Base-by-base conservation (phyloP, 1,140 invertebrate genomes). In the Drosophila trapezifrons region DNA sequence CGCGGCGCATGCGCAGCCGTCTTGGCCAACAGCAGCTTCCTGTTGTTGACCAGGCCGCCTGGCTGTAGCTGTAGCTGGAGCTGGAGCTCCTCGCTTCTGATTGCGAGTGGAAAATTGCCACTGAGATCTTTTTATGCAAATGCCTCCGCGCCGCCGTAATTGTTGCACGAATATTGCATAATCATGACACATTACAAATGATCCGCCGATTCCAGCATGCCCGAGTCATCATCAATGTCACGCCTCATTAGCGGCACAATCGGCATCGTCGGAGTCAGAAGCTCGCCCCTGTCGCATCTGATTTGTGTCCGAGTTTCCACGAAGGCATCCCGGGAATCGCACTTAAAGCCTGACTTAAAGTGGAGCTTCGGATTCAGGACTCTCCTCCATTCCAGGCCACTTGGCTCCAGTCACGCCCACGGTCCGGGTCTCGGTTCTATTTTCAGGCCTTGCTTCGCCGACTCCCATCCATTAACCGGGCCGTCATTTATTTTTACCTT, bases 131-230 rank as follows among this genome's bases (percentile, higher is more conserved):
- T 78, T 82, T 87, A 86, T 87, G 83, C 83, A 87, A 87, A 87
- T 87, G 83, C 73, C 57, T 62, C 25, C 29, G 8, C 29, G 29
- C 29, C 32, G 76, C 76, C 62, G 79, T 87, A 87, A 87, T 87
- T 87, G 84, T 80, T 78, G 60, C 84, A 84, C 84, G 80, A 84
- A 89, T 84, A 74, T 87, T 87, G 84, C 84, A 87, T 80, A 87
- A 89, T 87, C 84, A 87, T 87, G 84, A 72, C 76, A 86, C 63
- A 72, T 76, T 72, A 76, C 82, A 82, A 86, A 86, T 82, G 78
- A 81, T 76, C 59, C 59, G 47, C 51, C 49, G 80, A 67, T 77
- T 81, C 40, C 65, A 76, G 40, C 64, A 66, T 66, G 62, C 73
- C 59, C 55, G 46, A 76, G 60, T 72, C 79, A 72, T 76, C 64